phyloP scores from a whole-genome alignment of 2,113 vertebrate genomes.

The Pangasianodon hypophthalmus region DNA sequence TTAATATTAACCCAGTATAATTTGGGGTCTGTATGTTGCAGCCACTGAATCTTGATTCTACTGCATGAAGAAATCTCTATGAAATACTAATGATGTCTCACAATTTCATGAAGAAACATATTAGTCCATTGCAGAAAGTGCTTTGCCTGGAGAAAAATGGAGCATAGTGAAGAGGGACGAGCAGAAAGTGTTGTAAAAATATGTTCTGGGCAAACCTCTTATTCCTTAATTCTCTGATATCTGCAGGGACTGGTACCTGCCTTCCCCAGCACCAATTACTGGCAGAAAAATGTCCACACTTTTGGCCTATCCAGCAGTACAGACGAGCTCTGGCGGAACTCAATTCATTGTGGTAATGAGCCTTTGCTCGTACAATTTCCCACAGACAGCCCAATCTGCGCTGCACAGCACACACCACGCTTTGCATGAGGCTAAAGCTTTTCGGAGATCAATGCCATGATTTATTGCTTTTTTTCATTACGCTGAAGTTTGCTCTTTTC shows the following conservation, averaged over 20 bases:
- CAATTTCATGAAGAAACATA: conserved; percentile 17
- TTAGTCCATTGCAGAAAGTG: not conserved
- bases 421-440: conserved; percentile 69
- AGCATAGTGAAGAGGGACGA: conserved; percentile 18
- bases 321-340: conserved; percentile 76
- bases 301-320: conserved; percentile 70
- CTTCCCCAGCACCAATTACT: conserved; percentile 74
- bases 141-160: conserved; percentile 3
- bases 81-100: conserved; percentile 1
- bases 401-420: conserved; percentile 66
- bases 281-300: conserved; percentile 69
- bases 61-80: not conserved
- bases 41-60: not conserved
- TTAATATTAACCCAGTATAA: not conserved
- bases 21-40: not conserved
- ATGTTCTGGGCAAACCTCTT: conserved; percentile 70
- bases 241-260: conserved; percentile 59
- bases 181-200: conserved; percentile 56
- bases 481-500: conserved; percentile 65
- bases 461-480: conserved; percentile 75
- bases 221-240: conserved; percentile 70
- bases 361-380: conserved; percentile 75
- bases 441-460: conserved; percentile 69
- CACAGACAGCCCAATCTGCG: conserved; percentile 76
- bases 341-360: conserved; percentile 80